Evolutionary conservation across 2,113 vertebrate genomes (phyloP).

Genomic region (Rousettus leschenaultii): DNA sequence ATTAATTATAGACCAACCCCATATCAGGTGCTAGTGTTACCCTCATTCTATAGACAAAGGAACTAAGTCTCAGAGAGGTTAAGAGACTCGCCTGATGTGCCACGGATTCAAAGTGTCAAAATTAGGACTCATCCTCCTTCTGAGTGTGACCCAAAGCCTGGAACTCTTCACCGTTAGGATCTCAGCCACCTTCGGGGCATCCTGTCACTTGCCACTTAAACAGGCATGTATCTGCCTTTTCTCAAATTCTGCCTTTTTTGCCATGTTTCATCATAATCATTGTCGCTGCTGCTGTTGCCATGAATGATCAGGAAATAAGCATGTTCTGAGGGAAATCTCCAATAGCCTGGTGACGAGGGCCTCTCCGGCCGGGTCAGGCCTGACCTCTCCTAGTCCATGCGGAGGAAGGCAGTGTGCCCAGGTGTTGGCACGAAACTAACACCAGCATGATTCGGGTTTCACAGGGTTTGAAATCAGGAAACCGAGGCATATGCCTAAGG

Average conservation of each 20-base stretch:
- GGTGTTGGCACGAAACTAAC: background rate
- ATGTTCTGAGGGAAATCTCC: background rate
- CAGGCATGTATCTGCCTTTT: background rate
- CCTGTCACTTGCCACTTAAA: background rate
- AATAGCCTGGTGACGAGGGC: background rate
- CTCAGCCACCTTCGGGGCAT: background rate
- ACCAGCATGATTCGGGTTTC: background rate
- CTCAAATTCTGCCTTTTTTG: background rate
- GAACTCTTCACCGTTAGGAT: background rate
- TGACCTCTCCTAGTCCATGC: background rate
- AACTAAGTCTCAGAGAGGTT: background rate
- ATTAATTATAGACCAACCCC: background rate
- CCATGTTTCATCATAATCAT: background rate
- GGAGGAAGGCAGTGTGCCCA: background rate
- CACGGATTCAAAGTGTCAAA: background rate
- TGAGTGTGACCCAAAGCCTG: background rate
- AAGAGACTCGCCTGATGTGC: background rate
- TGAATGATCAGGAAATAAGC: background rate
- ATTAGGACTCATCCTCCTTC: background rate
- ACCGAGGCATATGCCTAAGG: background rate
- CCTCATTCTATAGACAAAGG: background rate
- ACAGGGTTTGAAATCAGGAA: background rate
- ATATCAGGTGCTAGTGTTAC: background rate
- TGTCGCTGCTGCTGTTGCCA: background rate
- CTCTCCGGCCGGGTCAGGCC: no score